Evolutionary conservation across 2,113 vertebrate species (phyloP).

Genomic region (Neomonachus schauinslandi): DNA sequence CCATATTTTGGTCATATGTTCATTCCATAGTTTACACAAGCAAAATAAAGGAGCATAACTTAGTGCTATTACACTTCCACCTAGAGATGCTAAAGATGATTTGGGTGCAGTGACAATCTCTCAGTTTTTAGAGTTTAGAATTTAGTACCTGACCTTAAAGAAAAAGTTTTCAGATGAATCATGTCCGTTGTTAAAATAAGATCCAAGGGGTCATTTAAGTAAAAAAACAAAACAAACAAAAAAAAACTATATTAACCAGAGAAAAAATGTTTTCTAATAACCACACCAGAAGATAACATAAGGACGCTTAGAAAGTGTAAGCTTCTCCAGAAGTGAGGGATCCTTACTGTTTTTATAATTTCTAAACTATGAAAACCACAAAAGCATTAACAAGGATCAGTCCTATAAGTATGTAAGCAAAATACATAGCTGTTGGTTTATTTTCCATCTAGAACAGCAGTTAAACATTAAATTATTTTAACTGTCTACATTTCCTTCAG

Average conservation of each 20-base stretch:
- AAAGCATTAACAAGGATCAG: neutral
- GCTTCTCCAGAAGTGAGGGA: neutral
- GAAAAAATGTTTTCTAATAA: neutral
- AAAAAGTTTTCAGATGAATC: neutral
- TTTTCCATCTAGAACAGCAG: neutral
- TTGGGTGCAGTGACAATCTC: neutral
- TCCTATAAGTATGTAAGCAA: neutral
- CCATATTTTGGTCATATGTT: neutral
- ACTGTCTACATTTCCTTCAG: neutral
- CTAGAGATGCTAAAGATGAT: neutral
- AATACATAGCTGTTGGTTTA: neutral
- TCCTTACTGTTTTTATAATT: neutral
- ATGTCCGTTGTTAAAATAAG: neutral
- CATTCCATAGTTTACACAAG: neutral
- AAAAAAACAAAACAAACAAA: rapidly evolving
- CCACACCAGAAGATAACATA: neutral
- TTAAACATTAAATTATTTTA: neutral
- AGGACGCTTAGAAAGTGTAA: neutral
- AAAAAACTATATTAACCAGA: neutral
- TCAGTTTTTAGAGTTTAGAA: neutral
- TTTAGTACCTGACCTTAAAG: neutral
- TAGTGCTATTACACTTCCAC: rapidly evolving
- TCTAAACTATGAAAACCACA: neutral
- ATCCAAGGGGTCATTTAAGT: neutral
- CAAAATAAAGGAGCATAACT: neutral